Conservation (phyloP, 2,888 invertebrate species). For the Hylaea fasciaria region DNA sequence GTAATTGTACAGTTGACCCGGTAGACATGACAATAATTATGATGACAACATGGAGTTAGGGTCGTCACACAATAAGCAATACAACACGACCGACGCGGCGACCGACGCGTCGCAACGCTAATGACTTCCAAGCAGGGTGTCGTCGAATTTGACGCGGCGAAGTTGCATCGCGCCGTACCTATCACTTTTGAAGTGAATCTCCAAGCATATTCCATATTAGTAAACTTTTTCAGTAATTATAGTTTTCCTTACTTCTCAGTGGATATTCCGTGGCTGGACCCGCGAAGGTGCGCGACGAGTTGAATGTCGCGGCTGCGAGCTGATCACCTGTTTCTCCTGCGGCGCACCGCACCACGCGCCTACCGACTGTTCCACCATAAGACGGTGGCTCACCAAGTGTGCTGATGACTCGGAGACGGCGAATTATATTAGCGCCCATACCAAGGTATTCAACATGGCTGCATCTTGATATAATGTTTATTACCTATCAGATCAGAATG, state of each 20-base stretch:
- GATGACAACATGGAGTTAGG: too few species aligned
- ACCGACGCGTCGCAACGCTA: too few species aligned
- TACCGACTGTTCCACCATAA: slow-evolving; percentile 97
- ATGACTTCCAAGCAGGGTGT: too few species aligned
- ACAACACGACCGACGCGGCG: too few species aligned
- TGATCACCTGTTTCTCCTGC: slow-evolving; percentile 97
- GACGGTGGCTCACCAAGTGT: slow-evolving; percentile 99
- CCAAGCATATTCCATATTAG: neutral
- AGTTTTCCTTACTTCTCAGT: slow-evolving; percentile 59
- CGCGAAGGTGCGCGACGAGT: slow-evolving; percentile 90
- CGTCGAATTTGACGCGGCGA: too few species aligned
- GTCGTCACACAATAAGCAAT: too few species aligned
- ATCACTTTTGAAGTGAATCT: too few species aligned
- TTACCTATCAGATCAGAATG: too few species aligned
- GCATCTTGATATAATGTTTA: too few species aligned
- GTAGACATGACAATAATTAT: too few species aligned
- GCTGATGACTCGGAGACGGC: slow-evolving; percentile 99
- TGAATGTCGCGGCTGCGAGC: slow-evolving; percentile 94
- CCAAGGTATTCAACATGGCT: slow-evolving; percentile 85
- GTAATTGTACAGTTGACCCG: too few species aligned
- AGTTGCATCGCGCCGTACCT: too few species aligned
- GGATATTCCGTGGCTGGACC: slow-evolving; percentile 94
- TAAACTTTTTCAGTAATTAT: neutral
- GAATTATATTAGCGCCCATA: slow-evolving; percentile 99
- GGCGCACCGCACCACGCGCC: slow-evolving; percentile 99